phyloP scores from a whole-genome alignment of 2,113 vertebrate genomes.

The Todiramphus saurophagus region DNA sequence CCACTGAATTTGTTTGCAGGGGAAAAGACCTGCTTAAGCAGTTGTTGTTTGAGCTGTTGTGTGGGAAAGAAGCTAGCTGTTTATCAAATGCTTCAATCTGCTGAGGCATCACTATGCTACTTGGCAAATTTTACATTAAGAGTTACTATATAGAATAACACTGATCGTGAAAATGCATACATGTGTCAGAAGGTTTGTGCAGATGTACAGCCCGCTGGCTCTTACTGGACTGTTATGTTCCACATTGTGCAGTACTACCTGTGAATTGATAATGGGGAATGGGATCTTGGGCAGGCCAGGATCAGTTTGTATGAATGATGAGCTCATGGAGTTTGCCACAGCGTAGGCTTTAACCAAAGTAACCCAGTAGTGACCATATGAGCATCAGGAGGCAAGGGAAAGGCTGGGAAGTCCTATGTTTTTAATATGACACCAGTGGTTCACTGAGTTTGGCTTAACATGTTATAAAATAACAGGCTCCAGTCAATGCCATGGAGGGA shows the following conservation, averaged over 20 bases:
- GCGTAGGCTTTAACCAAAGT: background rate
- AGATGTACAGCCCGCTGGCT: background rate
- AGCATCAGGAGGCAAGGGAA: background rate
- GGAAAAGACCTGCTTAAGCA: no score
- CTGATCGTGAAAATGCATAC: background rate
- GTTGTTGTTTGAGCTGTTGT: background rate
- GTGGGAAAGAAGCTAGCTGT: background rate
- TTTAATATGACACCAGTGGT: background rate
- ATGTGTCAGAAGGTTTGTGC: background rate
- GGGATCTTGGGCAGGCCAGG: background rate
- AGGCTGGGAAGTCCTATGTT: background rate
- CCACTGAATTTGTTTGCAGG: background rate
- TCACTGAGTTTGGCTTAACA: background rate
- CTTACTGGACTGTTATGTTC: background rate
- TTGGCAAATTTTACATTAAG: background rate
- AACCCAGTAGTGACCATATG: background rate
- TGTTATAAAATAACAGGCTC: background rate
- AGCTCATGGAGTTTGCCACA: background rate
- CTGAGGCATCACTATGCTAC: background rate
- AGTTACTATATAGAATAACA: background rate
- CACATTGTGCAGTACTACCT: background rate
- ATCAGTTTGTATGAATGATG: background rate
- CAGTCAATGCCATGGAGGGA: background rate
- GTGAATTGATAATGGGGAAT: background rate
- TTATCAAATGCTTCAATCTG: background rate